phyloP scores from a whole-genome alignment of 2,888 invertebrate species.

The Operophtera brumata region DNA sequence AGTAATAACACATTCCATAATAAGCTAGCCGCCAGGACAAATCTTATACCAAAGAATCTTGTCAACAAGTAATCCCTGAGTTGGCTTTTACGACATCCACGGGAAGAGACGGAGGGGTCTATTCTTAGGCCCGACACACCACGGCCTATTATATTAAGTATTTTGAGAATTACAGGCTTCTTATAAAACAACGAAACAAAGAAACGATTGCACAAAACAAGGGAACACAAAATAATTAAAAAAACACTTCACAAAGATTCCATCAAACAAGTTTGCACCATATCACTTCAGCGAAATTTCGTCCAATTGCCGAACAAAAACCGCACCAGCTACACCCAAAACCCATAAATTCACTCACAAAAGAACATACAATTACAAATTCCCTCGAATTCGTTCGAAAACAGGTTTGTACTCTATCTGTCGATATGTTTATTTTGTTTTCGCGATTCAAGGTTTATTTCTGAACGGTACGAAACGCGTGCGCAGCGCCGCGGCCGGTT shows the following conservation, averaged over 20 bases:
- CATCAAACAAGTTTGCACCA: neutral
- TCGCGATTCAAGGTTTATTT: slow-evolving; percentile 9
- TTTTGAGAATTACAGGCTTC: no score
- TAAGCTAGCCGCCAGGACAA: no score
- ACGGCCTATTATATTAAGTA: no score
- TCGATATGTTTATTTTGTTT: slow-evolving; percentile 14
- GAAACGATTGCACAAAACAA: no score
- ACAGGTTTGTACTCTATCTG: slow-evolving; percentile 15
- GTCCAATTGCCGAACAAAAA: neutral
- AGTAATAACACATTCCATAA: no score
- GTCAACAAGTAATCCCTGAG: no score
- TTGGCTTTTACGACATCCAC: no score
- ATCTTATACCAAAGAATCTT: no score
- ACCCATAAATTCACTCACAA: neutral
- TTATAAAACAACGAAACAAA: no score
- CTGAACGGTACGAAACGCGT: slow-evolving; percentile 1
- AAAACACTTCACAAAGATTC: neutral
- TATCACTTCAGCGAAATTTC: neutral
- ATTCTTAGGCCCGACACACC: no score
- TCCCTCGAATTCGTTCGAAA: neutral
- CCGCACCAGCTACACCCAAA: neutral
- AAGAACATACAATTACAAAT: slow-evolving; percentile 2
- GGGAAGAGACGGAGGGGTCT: no score
- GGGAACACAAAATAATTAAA: no score
- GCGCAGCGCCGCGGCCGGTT: neutral